Evolutionary conservation across 2,888 invertebrate species (phyloP), one percentile per base, ranked within the genome.

Genomic region (Tortricodes alternella): DNA sequence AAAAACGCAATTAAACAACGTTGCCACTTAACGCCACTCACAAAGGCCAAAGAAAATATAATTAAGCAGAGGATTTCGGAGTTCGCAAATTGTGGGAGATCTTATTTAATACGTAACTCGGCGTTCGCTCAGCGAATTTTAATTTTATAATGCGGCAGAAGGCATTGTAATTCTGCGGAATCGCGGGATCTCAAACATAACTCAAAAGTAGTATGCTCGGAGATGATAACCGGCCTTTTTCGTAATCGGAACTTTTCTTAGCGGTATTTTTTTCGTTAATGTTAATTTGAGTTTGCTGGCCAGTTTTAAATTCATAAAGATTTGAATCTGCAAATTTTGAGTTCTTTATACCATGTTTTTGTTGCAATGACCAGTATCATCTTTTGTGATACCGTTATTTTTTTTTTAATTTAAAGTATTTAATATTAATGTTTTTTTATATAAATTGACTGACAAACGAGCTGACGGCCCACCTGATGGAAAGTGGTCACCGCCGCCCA

Each of bases 191-290:
- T 58, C 43, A 62, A 56, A 71, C 73, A 76, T 85, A 80, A 85
- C 76, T 85, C 81, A 80, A 76, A 79, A 81, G 83, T 78, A 80
- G 81, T 80, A 79, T 80, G 78, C 76, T 66, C 65, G 59, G 62
- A 63, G 61, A 64, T 83, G 85, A 85, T 85, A 87, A 80, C 78
- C 72, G 72, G 76, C 82, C 85, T 83, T 79, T 81, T 83, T 80
- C 81, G 82, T 87, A 87, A 73, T 83, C 80, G 76, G 83, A 89
- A 87, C 81, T 89, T 89, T 87, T 87, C 85, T 83, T 85, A 85
- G 87, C 88, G 82, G 85, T 84, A 80, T 79, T 75, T 76, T 75
- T 78, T 80, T 83, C 83, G 83, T 49, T 27, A 55, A 55, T 41
- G 41, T 35, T 13, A 18, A 24, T 53, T 48, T 9, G 41, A 19